phyloP scores from a whole-genome alignment of 2,113 vertebrate genomes.

The Odocoileus virginianus region DNA sequence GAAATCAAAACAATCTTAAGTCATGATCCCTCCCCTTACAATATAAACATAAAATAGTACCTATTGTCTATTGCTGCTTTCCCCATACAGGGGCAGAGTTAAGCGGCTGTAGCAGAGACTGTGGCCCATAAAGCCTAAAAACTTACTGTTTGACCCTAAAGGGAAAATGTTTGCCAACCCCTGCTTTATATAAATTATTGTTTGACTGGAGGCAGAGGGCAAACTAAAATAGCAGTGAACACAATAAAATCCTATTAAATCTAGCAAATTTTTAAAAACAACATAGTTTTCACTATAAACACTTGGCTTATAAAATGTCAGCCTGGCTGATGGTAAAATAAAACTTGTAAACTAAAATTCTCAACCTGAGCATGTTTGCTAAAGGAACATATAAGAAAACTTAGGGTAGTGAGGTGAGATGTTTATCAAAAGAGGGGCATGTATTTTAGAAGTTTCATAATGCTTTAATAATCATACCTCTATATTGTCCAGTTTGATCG shows the following conservation, averaged over 20 bases:
- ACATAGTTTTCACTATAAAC: slow-evolving; percentile 10
- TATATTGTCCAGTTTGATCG: not conserved
- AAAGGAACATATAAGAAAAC: not conserved
- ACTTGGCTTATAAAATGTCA: not conserved
- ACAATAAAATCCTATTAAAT: not conserved
- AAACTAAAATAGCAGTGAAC: not conserved
- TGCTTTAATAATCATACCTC: not conserved
- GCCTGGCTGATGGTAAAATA: not conserved
- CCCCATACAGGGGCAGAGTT: not conserved
- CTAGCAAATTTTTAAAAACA: not conserved
- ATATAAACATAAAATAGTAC: not conserved
- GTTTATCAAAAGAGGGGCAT: not conserved
- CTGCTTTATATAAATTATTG: not conserved
- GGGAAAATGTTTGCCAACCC: not conserved
- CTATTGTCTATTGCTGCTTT: not conserved
- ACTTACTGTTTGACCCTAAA: not conserved
- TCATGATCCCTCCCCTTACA: not conserved
- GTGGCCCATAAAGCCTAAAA: not conserved
- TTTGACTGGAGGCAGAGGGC: not conserved
- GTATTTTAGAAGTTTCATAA: not conserved
- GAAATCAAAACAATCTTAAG: not conserved
- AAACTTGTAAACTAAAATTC: not conserved
- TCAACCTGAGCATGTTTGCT: not conserved
- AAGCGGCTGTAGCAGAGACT: not conserved
- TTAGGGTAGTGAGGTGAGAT: not conserved